phyloP scores from a whole-genome alignment of 1,140 invertebrate genomes.

The Pomacea maculata region DNA sequence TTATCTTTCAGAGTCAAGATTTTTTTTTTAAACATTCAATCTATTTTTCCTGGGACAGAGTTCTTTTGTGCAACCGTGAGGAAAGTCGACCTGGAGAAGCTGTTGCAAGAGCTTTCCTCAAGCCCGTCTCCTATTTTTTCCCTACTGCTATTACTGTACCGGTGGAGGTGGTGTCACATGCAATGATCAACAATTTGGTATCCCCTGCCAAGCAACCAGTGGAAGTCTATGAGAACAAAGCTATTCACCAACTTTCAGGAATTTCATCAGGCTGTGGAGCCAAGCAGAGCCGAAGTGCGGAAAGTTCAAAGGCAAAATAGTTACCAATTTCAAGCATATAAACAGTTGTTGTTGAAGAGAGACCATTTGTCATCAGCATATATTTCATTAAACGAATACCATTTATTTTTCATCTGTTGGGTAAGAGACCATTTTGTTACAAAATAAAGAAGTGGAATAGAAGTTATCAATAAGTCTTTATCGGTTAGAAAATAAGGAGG shows the following conservation, averaged over 20 bases:
- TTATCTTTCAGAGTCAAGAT: not conserved
- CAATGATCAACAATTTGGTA: constrained; percentile 58
- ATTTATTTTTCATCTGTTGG: too few relatives aligned
- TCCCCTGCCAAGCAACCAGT: constrained; percentile 16
- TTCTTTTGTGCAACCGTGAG: constrained; percentile 56
- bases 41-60: constrained; percentile 31
- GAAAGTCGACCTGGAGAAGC: constrained; percentile 56
- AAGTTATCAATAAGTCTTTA: too few relatives aligned
- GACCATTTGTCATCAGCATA: too few relatives aligned
- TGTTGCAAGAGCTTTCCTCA: constrained; percentile 47
- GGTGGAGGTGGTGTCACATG: constrained; percentile 48
- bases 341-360: too few relatives aligned
- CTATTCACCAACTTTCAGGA: constrained; percentile 56
- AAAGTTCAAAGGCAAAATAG: constrained; percentile 23
- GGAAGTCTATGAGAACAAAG: constrained; percentile 57
- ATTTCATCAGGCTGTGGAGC: constrained; percentile 31
- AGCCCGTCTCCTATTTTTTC: constrained; percentile 55
- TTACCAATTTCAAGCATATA: not conserved
- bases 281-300: constrained; percentile 14
- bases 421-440: too few relatives aligned
- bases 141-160: constrained; percentile 61
- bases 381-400: too few relatives aligned
- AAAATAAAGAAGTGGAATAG: too few relatives aligned
- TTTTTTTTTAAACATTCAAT: constrained; percentile 20
- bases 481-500: too few relatives aligned